Evolutionary conservation across 2,888 invertebrate species (phyloP).

Genomic region (Harpagoxenus sublaevis): DNA sequence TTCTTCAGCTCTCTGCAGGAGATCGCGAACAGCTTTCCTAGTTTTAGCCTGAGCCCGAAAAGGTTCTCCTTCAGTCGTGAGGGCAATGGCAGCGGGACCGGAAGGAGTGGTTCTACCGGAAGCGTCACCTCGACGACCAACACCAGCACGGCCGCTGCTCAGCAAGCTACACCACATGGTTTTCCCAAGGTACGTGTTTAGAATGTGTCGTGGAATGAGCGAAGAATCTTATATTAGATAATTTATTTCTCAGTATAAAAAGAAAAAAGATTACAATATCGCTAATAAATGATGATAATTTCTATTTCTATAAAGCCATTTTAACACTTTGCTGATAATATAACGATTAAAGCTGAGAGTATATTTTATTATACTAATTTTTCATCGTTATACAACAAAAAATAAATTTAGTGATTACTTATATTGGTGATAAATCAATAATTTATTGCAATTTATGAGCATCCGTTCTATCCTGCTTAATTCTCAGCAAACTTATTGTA

Average conservation of each 20-base stretch:
- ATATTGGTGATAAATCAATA: not conserved
- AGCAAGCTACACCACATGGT: conserved; percentile 80
- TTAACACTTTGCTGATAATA: not conserved
- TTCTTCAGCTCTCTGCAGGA: conserved; percentile 95
- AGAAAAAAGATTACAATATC: not conserved
- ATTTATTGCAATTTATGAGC: not conserved
- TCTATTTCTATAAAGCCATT: not conserved
- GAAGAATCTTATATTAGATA: not conserved
- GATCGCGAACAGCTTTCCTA: conserved; percentile 95
- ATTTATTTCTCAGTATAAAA: not conserved
- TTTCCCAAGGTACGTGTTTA: conserved; percentile 80
- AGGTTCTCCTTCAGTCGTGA: conserved; percentile 91
- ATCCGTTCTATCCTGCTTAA: not conserved
- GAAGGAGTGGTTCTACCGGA: conserved; percentile 80
- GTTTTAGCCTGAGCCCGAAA: conserved; percentile 92
- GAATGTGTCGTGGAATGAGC: not conserved
- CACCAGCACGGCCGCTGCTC: conserved; percentile 74
- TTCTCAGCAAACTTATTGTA: not conserved
- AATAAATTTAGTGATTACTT: not conserved
- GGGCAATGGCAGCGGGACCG: conserved; percentile 85
- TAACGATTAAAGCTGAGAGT: not conserved
- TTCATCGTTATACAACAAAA: not conserved
- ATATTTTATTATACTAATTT: conserved; percentile 1
- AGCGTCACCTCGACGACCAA: conserved; percentile 86
- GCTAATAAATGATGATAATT: not conserved